Evolutionary conservation across 2,888 invertebrate genomes (phyloP).

Genomic region (Clanis bilineata): DNA sequence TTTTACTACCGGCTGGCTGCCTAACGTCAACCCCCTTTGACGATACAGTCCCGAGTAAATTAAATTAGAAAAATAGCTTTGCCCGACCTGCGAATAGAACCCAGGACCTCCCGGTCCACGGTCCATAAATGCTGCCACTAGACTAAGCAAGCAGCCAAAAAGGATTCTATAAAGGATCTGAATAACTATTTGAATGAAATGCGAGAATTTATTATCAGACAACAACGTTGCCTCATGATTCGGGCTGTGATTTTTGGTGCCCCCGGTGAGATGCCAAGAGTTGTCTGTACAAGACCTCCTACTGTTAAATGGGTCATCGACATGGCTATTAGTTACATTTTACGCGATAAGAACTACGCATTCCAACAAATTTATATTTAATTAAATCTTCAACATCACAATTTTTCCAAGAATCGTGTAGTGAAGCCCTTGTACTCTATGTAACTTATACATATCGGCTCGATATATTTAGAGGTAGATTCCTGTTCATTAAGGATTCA

Average conservation of each 20-base stretch:
- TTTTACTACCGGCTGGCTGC: too few species aligned
- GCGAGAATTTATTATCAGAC: constrained; percentile 29
- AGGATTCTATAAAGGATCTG: not conserved
- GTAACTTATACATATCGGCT: constrained; percentile 32
- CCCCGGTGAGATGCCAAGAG: constrained; percentile 45
- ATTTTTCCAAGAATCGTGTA: constrained; percentile 70
- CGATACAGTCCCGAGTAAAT: too few species aligned
- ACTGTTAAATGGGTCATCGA: constrained; percentile 67
- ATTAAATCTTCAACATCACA: constrained; percentile 76
- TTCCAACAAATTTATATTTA: constrained; percentile 68
- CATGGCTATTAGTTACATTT: constrained; percentile 70
- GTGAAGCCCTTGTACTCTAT: constrained; percentile 46
- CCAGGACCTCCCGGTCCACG: too few species aligned
- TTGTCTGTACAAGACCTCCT: constrained; percentile 61
- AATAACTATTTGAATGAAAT: not conserved
- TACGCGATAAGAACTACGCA: constrained; percentile 64
- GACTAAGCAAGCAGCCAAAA: too few species aligned
- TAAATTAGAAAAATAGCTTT: too few species aligned
- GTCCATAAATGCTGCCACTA: too few species aligned
- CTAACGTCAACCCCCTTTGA: too few species aligned
- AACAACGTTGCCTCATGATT: constrained; percentile 64
- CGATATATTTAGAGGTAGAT: constrained; percentile 49
- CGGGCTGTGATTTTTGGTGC: constrained; percentile 46
- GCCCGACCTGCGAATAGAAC: too few species aligned
- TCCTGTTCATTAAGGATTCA: constrained; percentile 67